These are phyloP conservation scores for Drosophila niveifrons DNA, from an alignment of 2,888 invertebrate genomes.

Conservation along the genomic window DNA sequence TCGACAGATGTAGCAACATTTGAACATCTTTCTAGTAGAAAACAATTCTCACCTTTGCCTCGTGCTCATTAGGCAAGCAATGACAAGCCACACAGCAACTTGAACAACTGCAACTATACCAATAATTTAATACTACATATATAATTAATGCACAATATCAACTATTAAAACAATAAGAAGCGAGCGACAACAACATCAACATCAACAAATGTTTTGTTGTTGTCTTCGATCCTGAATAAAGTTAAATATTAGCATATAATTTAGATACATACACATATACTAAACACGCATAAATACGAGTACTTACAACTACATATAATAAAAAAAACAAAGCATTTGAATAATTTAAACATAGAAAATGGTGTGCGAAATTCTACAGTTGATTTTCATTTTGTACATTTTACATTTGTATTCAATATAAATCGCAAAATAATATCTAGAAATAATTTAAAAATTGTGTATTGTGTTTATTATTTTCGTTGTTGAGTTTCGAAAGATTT, in stretches of 20 bases:
- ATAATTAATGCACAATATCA: constrained; percentile 28
- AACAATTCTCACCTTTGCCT: constrained; percentile 68
- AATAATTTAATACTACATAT: constrained; percentile 30
- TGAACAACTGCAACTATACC: constrained; percentile 45
- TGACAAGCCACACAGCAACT: constrained; percentile 66
- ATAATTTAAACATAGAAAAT: constrained; percentile 35
- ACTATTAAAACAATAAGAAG: constrained; percentile 16
- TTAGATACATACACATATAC: constrained; percentile 25
- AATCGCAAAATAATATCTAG: constrained; percentile 24
- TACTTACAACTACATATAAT: constrained; percentile 8
- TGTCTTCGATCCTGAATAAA: constrained; percentile 40
- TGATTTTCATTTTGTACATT: constrained; percentile 52
- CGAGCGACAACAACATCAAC: constrained; percentile 24
- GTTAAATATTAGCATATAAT: constrained; percentile 20
- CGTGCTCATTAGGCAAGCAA: constrained; percentile 76
- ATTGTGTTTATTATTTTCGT: constrained; percentile 40
- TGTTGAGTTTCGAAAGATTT: constrained; percentile 46
- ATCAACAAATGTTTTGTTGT: constrained; percentile 37
- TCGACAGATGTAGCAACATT: constrained; percentile 79
- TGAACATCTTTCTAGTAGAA: constrained; percentile 73
- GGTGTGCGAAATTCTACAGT: constrained; percentile 43
- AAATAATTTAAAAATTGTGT: constrained; percentile 32
- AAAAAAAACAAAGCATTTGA: constrained; percentile 50
- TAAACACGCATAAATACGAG: constrained; percentile 25
- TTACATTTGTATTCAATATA: constrained; percentile 46